Conservation (phyloP, 2,113 vertebrate species). For the Nothobranchius kuhntae region DNA sequence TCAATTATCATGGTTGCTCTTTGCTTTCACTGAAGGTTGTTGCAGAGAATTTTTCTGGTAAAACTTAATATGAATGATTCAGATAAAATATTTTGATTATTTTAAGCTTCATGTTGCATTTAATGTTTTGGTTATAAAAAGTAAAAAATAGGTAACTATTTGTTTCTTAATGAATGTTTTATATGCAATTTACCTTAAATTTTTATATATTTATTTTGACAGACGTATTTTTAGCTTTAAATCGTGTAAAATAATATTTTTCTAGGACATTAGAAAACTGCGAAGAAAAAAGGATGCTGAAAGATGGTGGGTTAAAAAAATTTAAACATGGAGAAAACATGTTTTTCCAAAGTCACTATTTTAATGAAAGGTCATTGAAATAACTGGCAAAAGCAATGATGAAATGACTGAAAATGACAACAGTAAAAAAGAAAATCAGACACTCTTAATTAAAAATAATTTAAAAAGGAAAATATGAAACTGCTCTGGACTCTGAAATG, state of each 20-base stretch:
- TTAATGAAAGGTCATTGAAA: not conserved
- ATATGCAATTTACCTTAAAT: not conserved
- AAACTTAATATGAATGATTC: conserved; percentile 23
- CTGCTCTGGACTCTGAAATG: no score
- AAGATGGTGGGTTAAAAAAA: not conserved
- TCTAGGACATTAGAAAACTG: conserved; percentile 22
- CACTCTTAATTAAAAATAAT: no score
- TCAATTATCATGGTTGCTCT: no score
- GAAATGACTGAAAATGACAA: no score
- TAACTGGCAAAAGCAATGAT: no score
- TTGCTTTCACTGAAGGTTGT: not conserved
- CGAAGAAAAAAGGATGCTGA: conserved; percentile 17
- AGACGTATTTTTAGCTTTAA: conserved; percentile 3
- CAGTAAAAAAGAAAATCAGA: no score
- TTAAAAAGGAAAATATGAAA: no score
- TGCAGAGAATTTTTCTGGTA: conserved; percentile 12
- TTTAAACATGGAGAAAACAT: not conserved
- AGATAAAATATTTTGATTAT: conserved; percentile 10
- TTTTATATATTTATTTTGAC: conserved; percentile 16
- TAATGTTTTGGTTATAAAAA: no score
- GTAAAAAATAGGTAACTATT: no score
- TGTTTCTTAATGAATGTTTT: no score
- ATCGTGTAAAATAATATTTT: conserved; percentile 6
- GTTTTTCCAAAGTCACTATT: not conserved
- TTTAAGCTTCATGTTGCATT: no score